phyloP scores from a whole-genome alignment of 2,797 vertebrate species.

The Echeneis naucrates region DNA sequence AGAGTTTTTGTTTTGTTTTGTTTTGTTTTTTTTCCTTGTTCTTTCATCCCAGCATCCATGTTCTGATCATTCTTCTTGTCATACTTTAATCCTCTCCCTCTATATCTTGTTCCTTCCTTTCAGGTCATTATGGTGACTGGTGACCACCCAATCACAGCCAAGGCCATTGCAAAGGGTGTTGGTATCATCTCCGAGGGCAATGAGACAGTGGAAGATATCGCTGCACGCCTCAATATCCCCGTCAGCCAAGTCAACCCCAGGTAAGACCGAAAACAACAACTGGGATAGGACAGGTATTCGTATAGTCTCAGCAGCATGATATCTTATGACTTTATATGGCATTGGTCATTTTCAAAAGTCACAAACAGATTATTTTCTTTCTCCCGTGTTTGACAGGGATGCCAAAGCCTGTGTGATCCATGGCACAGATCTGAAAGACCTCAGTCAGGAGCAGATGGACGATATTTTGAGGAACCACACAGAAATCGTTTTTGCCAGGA shows the following conservation, averaged over 20 bases:
- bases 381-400: slow-evolving; percentile 79
- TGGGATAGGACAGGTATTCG: neutral
- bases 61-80: neutral
- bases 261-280: slow-evolving; percentile 66
- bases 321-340: no score
- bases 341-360: no score
- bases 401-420: slow-evolving; percentile 95
- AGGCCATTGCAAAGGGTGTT: slow-evolving; percentile 91
- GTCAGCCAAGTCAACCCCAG: slow-evolving; percentile 94
- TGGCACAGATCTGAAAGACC: slow-evolving; percentile 91
- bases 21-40: no score
- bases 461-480: slow-evolving; percentile 94
- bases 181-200: slow-evolving; percentile 88
- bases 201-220: slow-evolving; percentile 93
- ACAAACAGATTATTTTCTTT: neutral
- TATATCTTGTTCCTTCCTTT: neutral
- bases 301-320: neutral
- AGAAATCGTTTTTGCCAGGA: slow-evolving; percentile 93
- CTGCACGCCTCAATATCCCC: slow-evolving; percentile 93
- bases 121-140: slow-evolving; percentile 94
- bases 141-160: slow-evolving; percentile 94
- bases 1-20: neutral
- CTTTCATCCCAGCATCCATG: neutral
- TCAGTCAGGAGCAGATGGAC: slow-evolving; percentile 88
- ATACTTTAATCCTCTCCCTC: neutral